Evolutionary conservation across 35 echinoderm and acorn worm species (phyloP).

Genomic region (Apostichopus parvimensis): DNA sequence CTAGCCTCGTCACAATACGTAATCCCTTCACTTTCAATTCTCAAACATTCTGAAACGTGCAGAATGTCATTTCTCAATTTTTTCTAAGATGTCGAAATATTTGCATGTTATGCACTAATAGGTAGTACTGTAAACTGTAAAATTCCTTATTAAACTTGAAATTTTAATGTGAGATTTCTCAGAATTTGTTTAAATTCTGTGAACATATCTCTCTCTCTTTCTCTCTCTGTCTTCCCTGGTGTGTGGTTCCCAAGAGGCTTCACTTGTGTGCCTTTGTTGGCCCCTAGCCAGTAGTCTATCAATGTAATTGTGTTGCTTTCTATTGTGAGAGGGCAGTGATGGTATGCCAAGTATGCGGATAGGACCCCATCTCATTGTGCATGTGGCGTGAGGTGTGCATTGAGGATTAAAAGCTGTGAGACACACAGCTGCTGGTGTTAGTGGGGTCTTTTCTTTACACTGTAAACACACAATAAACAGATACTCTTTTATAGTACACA

Average conservation of each 20-base stretch:
- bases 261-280: background rate
- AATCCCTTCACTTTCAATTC: too few relatives aligned
- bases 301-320: slow-evolving; percentile 9
- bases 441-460: background rate
- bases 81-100: too few relatives aligned
- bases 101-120: too few relatives aligned
- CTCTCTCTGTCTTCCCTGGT: background rate
- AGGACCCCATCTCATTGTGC: slow-evolving; percentile 37
- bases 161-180: background rate
- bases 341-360: slow-evolving; percentile 30
- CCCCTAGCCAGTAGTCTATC: background rate
- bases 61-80: too few relatives aligned
- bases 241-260: background rate
- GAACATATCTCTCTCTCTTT: background rate
- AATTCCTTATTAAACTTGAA: too few relatives aligned
- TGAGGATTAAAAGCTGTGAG: slow-evolving; percentile 8
- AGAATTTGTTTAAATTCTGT: background rate
- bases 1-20: too few relatives aligned
- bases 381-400: slow-evolving; percentile 32
- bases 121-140: too few relatives aligned
- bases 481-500: too few relatives aligned
- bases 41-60: too few relatives aligned
- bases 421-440: background rate
- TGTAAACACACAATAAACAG: background rate
- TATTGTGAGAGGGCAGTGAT: slow-evolving; percentile 16